These are phyloP conservation scores for Gymnoscopelus braueri DNA, from an alignment of 2,797 vertebrate species.

Conservation along the genomic window DNA sequence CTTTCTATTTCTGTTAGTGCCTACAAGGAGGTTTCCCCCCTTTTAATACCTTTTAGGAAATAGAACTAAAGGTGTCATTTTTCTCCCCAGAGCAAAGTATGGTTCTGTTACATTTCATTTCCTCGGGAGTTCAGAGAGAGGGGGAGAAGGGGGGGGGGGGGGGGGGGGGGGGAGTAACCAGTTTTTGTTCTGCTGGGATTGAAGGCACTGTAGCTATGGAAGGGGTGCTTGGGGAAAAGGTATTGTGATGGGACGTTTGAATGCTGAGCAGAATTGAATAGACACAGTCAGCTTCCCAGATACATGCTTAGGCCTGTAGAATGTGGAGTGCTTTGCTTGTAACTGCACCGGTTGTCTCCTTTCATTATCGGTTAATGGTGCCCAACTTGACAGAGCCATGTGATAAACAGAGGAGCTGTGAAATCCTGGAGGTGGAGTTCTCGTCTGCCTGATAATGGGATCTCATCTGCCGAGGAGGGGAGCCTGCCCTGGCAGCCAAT, in stretches of 20 bases:
- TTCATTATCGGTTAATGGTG: conserved; percentile 98
- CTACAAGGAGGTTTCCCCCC: conserved; percentile 33
- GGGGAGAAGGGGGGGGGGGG: conserved; percentile 36
- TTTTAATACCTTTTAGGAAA: conserved; percentile 48
- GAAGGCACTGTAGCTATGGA: conserved; percentile 58
- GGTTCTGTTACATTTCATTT: conserved; percentile 51
- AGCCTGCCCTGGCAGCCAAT: conserved; percentile 65
- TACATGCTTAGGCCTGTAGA: conserved; percentile 91
- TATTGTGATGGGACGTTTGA: conserved; percentile 80
- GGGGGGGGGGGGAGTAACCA: conserved; percentile 35
- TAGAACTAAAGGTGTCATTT: conserved; percentile 36
- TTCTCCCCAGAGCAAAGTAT: conserved; percentile 16
- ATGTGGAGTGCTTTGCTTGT: conserved; percentile 88
- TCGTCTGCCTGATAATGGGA: conserved; percentile 82
- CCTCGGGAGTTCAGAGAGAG: conserved; percentile 40
- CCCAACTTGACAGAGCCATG: conserved; percentile 94
- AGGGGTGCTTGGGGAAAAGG: conserved; percentile 60
- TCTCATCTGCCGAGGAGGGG: conserved; percentile 78
- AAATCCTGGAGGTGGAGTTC: conserved; percentile 92
- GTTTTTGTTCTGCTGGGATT: conserved; percentile 56
- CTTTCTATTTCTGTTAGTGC: conserved; percentile 38
- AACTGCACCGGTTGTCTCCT: conserved; percentile 93
- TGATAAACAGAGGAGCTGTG: conserved; percentile 92
- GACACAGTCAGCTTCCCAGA: conserved; percentile 88
- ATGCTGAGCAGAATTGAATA: conserved; percentile 83